Conservation (phyloP, 2,797 vertebrate species). For the Dendrocincla fuliginosa region DNA sequence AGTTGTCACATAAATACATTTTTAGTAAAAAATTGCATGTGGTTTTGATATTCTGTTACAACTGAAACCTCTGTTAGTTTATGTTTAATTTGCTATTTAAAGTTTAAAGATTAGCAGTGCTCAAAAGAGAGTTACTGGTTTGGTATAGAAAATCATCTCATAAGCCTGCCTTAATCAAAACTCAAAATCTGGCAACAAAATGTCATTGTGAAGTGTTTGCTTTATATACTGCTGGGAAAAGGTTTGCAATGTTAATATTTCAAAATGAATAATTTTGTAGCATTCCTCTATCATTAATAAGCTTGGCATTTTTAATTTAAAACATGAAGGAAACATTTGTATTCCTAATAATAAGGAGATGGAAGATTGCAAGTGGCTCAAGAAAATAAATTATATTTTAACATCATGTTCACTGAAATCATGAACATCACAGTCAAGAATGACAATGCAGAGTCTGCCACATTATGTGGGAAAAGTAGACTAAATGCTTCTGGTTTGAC, state of each 20-base stretch:
- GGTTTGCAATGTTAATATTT: not conserved
- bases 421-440: not conserved
- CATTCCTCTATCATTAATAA: slow-evolving; percentile 4
- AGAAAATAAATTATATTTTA: slow-evolving; percentile 2
- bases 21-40: not conserved
- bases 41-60: slow-evolving; percentile 20
- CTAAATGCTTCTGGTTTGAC: not conserved
- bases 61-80: not conserved
- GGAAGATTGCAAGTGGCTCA: not conserved
- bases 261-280: not conserved
- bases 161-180: not conserved
- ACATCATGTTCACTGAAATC: not conserved
- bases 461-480: not conserved
- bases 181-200: slow-evolving; percentile 1
- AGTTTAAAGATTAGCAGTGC: not conserved
- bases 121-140: not conserved
- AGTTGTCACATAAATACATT: not conserved
- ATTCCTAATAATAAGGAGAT: not conserved
- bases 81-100: slow-evolving; percentile 17
- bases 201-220: not conserved
- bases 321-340: not conserved
- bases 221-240: not conserved
- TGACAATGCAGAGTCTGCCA: not conserved
- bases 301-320: slow-evolving; percentile 28
- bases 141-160: slow-evolving; percentile 8